phyloP scores from a whole-genome alignment of 2,888 invertebrate species.

The Cheilosia vernalis region DNA sequence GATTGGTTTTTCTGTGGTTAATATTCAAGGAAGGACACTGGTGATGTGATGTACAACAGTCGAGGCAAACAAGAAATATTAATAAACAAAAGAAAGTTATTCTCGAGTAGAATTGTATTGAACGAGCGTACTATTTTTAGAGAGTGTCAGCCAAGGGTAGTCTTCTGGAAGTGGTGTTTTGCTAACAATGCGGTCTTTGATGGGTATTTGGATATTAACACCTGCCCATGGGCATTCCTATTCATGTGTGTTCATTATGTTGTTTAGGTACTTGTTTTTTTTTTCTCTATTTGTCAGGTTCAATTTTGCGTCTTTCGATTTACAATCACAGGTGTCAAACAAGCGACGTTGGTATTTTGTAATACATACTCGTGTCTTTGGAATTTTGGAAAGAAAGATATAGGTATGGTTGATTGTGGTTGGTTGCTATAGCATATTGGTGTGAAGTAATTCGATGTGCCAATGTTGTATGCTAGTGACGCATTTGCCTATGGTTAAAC shows the following conservation, averaged over 20 bases:
- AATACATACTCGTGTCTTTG: too few relatives aligned
- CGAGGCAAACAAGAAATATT: conserved; percentile 37
- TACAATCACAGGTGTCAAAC: too few relatives aligned
- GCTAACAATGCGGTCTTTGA: neutral
- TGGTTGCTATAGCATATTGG: too few relatives aligned
- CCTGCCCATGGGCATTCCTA: neutral
- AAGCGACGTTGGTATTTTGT: too few relatives aligned
- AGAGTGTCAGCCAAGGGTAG: conserved; percentile 10
- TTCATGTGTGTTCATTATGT: neutral
- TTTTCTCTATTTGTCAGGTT: too few relatives aligned
- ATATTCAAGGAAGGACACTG: conserved; percentile 65
- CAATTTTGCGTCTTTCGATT: too few relatives aligned
- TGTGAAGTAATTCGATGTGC: too few relatives aligned
- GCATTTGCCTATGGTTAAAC: too few relatives aligned
- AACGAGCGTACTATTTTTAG: conserved; percentile 7
- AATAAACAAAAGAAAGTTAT: conserved; percentile 40
- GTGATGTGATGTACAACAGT: conserved; percentile 27
- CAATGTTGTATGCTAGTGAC: too few relatives aligned
- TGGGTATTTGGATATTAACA: conserved; percentile 9
- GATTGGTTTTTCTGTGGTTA: conserved; percentile 50
- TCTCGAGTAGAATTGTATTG: conserved; percentile 5
- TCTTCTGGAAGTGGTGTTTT: conserved; percentile 23
- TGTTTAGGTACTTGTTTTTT: neutral
- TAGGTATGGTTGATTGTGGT: too few relatives aligned
- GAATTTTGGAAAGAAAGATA: too few relatives aligned